Evolutionary conservation across 2,888 invertebrate species (phyloP).

Genomic region (Physocephala rufipes): DNA sequence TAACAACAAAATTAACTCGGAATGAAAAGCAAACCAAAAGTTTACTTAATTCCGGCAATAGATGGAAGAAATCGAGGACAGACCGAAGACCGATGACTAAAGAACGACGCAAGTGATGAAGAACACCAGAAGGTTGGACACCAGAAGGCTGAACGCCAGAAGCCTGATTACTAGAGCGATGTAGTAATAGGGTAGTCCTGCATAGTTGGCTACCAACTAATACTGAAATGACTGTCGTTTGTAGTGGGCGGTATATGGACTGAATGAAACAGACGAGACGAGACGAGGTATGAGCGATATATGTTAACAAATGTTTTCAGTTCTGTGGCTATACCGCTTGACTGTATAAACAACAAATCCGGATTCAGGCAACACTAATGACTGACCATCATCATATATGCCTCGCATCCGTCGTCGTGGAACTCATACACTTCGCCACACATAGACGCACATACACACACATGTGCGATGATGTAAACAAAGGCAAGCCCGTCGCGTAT

Average conservation of each 20-base stretch:
- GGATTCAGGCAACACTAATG: slow-evolving; percentile 37
- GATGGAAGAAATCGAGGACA: slow-evolving; percentile 44
- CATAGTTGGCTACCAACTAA: too few species aligned
- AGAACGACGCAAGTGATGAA: too few species aligned
- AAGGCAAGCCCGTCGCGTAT: slow-evolving; percentile 19
- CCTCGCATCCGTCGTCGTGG: too few species aligned
- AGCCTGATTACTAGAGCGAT: neutral
- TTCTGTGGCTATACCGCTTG: slow-evolving; percentile 51
- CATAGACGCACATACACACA: slow-evolving; percentile 39
- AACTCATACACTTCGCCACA: slow-evolving; percentile 30
- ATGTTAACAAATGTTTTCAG: slow-evolving; percentile 57
- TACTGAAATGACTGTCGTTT: too few species aligned
- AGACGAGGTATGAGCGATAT: neutral
- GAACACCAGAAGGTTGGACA: too few species aligned
- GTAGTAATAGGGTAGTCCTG: neutral
- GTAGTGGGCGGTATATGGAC: neutral
- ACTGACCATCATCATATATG: slow-evolving; percentile 39
- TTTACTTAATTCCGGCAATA: slow-evolving; percentile 45
- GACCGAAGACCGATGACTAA: slow-evolving; percentile 13
- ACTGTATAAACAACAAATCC: slow-evolving; percentile 36
- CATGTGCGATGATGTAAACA: slow-evolving; percentile 7
- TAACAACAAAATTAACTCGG: slow-evolving; percentile 37
- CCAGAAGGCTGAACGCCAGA: too few species aligned
- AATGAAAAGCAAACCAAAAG: slow-evolving; percentile 38
- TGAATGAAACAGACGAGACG: neutral